Evolutionary conservation across 2,888 invertebrate genomes (phyloP).

Genomic region (Acrobasis repandana): DNA sequence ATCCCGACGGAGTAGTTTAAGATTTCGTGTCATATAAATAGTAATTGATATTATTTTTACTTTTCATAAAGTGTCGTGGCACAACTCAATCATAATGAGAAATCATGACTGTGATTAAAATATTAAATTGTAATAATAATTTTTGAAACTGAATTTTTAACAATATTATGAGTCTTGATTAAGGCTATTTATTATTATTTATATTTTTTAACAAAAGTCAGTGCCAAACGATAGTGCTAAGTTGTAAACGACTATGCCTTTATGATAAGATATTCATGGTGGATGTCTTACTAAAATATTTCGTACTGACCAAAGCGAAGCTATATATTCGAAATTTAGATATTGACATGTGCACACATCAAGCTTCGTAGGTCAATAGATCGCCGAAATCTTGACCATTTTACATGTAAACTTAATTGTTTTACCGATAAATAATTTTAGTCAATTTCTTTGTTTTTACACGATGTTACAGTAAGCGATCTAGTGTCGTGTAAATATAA

Average conservation of each 20-base stretch:
- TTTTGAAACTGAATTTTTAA: conserved; percentile 59
- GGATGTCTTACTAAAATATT: conserved; percentile 52
- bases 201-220: conserved; percentile 66
- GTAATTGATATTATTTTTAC: conserved; percentile 69
- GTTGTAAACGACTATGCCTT: conserved; percentile 75
- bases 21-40: conserved; percentile 80
- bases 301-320: conserved; percentile 70
- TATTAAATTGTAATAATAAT: conserved; percentile 62
- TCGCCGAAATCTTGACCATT: conserved; percentile 83
- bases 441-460: conserved; percentile 79
- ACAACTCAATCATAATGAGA: conserved; percentile 64
- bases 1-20: conserved; percentile 78
- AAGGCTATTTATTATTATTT: conserved; percentile 67
- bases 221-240: conserved; percentile 82
- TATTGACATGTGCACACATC: conserved; percentile 37
- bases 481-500: conserved; percentile 78
- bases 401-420: conserved; percentile 74
- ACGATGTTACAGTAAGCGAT: conserved; percentile 68
- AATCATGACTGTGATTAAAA: conserved; percentile 79
- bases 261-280: conserved; percentile 65
- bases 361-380: conserved; percentile 74
- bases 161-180: conserved; percentile 59
- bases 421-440: conserved; percentile 80
- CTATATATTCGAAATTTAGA: conserved; percentile 42
- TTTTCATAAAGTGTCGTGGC: conserved; percentile 71